phyloP scores from a whole-genome alignment of 2,888 invertebrate species.

The Hydriomena furcata region DNA sequence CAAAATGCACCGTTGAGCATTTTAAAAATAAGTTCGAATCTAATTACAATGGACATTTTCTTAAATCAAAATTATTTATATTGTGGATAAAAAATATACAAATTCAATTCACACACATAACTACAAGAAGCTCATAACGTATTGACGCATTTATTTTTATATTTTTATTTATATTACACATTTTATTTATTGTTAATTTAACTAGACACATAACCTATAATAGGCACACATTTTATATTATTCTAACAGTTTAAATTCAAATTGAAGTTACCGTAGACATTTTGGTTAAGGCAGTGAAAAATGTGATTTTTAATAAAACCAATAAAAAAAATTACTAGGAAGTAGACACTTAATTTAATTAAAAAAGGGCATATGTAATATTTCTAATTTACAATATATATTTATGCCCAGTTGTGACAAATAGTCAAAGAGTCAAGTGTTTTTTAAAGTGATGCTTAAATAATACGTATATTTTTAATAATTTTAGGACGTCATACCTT shows the following conservation, averaged over 20 bases:
- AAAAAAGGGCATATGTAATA: neutral
- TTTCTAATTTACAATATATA: neutral
- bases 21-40: constrained; percentile 32
- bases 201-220: constrained; percentile 67
- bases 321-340: neutral
- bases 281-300: constrained; percentile 26
- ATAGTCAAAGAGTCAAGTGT: no score
- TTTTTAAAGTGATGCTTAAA: constrained; percentile 5
- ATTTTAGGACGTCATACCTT: constrained; percentile 21
- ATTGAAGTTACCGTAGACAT: constrained; percentile 20
- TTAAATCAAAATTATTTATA: constrained; percentile 20
- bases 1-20: constrained; percentile 31
- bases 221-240: constrained; percentile 73
- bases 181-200: constrained; percentile 57
- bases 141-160: constrained; percentile 55
- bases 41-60: constrained; percentile 33
- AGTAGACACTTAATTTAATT: neutral
- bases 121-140: constrained; percentile 69
- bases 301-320: neutral
- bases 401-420: neutral
- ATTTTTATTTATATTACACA: constrained; percentile 55
- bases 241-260: constrained; percentile 27
- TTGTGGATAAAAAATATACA: constrained; percentile 33
- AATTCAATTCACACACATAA: constrained; percentile 42
- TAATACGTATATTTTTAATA: constrained; percentile 1